A percentile compares a stretch with the other conserved stretches of the same genome.
phyloP scores from a whole-genome alignment of 1,140 invertebrate genomes.

The Eupristina koningsbergeri region DNA sequence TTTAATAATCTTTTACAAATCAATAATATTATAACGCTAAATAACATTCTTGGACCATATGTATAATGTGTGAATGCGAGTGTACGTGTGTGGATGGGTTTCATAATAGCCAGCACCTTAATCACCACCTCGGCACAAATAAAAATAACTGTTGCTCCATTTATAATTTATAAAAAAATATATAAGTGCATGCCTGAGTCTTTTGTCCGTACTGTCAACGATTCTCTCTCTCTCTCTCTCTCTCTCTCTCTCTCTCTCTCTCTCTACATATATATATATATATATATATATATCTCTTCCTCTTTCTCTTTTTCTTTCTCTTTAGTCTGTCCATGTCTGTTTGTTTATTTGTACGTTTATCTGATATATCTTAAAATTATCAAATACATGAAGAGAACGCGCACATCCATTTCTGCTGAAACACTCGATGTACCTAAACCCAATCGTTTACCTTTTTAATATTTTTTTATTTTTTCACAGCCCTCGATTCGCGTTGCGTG shows the following conservation, averaged over 20 bases:
- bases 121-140: conserved; percentile 63
- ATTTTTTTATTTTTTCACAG: conserved; percentile 67
- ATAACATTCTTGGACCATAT: conserved; percentile 73
- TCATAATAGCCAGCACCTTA: conserved; percentile 69
- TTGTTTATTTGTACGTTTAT: not conserved
- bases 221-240: conserved; percentile 14
- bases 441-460: conserved; percentile 52
- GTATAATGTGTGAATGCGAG: conserved; percentile 49
- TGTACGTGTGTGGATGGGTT: conserved; percentile 22
- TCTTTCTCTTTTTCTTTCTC: not conserved
- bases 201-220: conserved; percentile 30
- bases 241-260: not conserved
- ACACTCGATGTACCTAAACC: conserved; percentile 50
- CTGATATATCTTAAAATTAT: conserved; percentile 42
- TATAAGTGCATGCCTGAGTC: conserved; percentile 49
- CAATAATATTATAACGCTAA: conserved; percentile 71
- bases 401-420: not conserved
- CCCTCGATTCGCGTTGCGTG: conserved; percentile 67
- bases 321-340: too few relatives aligned
- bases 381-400: conserved; percentile 20
- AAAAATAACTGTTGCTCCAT: conserved; percentile 57
- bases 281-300: not conserved
- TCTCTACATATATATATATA: not conserved
- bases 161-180: conserved; percentile 55
- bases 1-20: conserved; percentile 69